A percentile compares a stretch with the other conserved stretches of the same genome.
Conservation (phyloP, 2,113 vertebrate species). For the Pionites leucogaster region DNA sequence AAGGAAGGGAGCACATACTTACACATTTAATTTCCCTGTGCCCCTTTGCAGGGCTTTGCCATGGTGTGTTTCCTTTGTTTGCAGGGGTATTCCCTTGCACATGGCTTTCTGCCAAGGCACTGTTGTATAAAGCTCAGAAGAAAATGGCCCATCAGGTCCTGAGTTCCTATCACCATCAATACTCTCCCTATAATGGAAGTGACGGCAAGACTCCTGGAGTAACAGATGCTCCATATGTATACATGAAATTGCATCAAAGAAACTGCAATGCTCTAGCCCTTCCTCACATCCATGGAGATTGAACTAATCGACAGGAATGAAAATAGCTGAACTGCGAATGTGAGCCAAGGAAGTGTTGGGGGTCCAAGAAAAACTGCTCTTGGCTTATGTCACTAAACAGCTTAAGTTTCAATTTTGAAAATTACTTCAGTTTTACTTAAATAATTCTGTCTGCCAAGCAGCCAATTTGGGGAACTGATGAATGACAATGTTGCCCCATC, state of each 20-base stretch:
- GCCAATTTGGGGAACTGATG: conserved; percentile 64
- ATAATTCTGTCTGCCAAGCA: conserved; percentile 68
- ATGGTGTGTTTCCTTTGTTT: background rate
- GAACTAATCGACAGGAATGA: conserved; percentile 63
- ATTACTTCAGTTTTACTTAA: conserved; percentile 74
- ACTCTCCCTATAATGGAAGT: conserved; percentile 31
- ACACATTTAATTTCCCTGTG: background rate
- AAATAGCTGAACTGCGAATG: conserved; percentile 39
- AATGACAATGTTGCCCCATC: conserved; percentile 52
- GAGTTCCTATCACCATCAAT: conserved; percentile 14
- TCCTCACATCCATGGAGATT: conserved; percentile 44
- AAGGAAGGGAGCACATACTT: background rate
- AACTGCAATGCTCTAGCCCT: background rate
- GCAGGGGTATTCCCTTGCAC: background rate
- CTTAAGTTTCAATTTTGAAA: conserved; percentile 75
- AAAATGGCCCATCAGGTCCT: conserved; percentile 56
- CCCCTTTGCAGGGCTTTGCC: background rate
- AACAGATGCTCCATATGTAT: conserved; percentile 57
- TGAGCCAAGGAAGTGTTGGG: conserved; percentile 70
- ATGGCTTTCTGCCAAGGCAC: background rate
- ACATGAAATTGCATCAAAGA: conserved; percentile 49
- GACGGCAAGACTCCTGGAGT: conserved; percentile 46
- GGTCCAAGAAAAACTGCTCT: conserved; percentile 64
- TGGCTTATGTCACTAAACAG: conserved; percentile 64
- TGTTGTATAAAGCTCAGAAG: conserved; percentile 21